Evolutionary conservation across 2,113 vertebrate genomes (phyloP).

Genomic region (Erinaceus europaeus): DNA sequence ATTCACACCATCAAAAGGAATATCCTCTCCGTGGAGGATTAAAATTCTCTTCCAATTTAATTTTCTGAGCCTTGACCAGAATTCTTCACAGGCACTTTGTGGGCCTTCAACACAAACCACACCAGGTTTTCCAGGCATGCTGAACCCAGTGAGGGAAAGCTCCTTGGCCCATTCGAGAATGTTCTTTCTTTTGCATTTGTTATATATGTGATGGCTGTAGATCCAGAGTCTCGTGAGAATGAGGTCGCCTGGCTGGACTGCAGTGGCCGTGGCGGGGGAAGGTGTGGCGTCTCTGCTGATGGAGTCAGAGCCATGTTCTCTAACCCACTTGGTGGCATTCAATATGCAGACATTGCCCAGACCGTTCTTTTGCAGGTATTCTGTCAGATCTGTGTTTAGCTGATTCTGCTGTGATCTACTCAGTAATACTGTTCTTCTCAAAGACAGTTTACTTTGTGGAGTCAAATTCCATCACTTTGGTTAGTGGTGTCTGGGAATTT

Average conservation of each 20-base stretch:
- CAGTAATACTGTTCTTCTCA: constrained; percentile 84
- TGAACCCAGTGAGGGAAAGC: constrained; percentile 92
- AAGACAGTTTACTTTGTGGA: neutral
- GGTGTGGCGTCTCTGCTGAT: constrained; percentile 75
- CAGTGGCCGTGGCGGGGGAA: constrained; percentile 38
- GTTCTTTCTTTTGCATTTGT: constrained; percentile 93
- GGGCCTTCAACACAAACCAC: constrained; percentile 94
- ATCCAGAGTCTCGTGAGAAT: constrained; percentile 94
- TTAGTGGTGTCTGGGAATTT: neutral
- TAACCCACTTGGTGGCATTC: constrained; percentile 91
- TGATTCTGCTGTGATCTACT: constrained; percentile 88
- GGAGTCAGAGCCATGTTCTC: constrained; percentile 86
- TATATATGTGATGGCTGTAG: constrained; percentile 99
- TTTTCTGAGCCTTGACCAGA: constrained; percentile 95
- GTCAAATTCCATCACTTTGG: neutral
- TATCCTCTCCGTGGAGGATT: constrained; percentile 95
- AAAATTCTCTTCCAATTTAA: constrained; percentile 97
- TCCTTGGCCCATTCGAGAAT: constrained; percentile 97
- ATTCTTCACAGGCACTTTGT: constrained; percentile 91
- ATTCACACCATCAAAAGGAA: constrained; percentile 80
- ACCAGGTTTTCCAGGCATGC: constrained; percentile 98
- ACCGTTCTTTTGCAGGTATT: constrained; percentile 83
- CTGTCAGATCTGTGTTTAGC: constrained; percentile 87
- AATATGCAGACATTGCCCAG: constrained; percentile 91
- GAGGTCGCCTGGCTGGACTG: constrained; percentile 10